Evolutionary conservation across 2,797 vertebrate genomes (phyloP).

Genomic region (Streptopelia turtur): DNA sequence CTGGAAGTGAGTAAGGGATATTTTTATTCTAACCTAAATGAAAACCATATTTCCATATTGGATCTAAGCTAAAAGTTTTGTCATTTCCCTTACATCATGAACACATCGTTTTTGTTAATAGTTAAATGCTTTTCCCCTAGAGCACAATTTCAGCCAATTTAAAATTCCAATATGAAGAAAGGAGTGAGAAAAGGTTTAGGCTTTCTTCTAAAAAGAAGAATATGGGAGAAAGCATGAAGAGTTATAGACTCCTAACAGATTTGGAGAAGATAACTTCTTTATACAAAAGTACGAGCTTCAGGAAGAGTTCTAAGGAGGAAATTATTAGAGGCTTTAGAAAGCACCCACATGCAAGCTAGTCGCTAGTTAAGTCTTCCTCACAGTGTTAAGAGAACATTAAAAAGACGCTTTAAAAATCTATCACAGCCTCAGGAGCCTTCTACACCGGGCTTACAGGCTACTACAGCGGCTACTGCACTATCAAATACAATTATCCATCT

Average conservation of each 20-base stretch:
- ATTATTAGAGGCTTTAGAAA: background rate
- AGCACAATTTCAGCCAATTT: background rate
- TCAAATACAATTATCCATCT: background rate
- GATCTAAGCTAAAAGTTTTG: background rate
- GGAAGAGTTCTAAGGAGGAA: background rate
- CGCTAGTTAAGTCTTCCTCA: slow-evolving; percentile 18
- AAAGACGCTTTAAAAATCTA: background rate
- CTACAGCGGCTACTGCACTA: background rate
- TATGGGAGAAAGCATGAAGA: background rate
- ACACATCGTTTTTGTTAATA: background rate
- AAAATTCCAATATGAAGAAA: background rate
- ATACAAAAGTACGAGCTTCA: background rate
- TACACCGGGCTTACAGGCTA: background rate
- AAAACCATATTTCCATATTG: background rate
- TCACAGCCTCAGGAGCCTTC: background rate
- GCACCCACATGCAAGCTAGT: background rate
- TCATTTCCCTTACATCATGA: background rate
- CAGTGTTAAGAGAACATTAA: slow-evolving; percentile 35
- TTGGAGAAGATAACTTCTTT: background rate
- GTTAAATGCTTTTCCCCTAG: background rate
- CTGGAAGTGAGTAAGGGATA: background rate
- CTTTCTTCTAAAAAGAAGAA: background rate
- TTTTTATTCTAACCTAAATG: background rate
- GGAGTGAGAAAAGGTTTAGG: background rate
- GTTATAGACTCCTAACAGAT: background rate